Base-by-base conservation (phyloP, 2,888 invertebrate genomes). In the Spodoptera picta region DNA sequence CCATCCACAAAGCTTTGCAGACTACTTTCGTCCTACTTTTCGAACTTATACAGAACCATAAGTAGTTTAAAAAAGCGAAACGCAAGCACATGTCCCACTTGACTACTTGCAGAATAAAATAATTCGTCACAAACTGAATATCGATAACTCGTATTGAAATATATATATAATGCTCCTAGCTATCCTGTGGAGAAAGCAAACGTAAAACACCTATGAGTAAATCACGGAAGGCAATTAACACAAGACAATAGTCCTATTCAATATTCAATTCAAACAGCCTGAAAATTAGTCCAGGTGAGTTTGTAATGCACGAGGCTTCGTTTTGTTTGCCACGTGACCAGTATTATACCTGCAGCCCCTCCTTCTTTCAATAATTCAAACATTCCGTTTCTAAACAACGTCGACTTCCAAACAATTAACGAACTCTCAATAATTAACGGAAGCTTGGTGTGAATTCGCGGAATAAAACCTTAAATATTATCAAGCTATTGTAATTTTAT, bases 11-110 rank as follows among this genome's bases (percentile, higher is more conserved):
- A 87, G 82, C 86, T 83, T 82, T 82, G 83, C 84, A 84, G 80
- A 83, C 85, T 86, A 87, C 91, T 90, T 88, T 90, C 88, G 90
- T 86, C 85, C 89, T 81, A 90, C 88, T 90, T 91, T 90, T 84
- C 75, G 78, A 84, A 84, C 81, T 85, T 79, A 78, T 77, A 81
- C 73, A 36, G 36, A 36, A 6, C 36, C 7, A 36, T 36, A 36
- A 36, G 9, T 36, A 36, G 9, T 36, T 36, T 36, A 9, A 36
- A 36, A 36, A 9, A 36, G 7, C 27, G 36, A 36, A 36, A 36
- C 36, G 9, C 36, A 36, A 36, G 36, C 36, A 36, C 6, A 36
- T 9, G 36, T 36, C 36, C 6, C 9, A 9, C 36, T 36, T 36
- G 36, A 36, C 9, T 36, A 36, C 7, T 36, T 36, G 27, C 27